These are phyloP conservation scores for Poecilobothrus nobilitatus DNA, from an alignment of 2,888 invertebrate species.

Conservation along the genomic window DNA sequence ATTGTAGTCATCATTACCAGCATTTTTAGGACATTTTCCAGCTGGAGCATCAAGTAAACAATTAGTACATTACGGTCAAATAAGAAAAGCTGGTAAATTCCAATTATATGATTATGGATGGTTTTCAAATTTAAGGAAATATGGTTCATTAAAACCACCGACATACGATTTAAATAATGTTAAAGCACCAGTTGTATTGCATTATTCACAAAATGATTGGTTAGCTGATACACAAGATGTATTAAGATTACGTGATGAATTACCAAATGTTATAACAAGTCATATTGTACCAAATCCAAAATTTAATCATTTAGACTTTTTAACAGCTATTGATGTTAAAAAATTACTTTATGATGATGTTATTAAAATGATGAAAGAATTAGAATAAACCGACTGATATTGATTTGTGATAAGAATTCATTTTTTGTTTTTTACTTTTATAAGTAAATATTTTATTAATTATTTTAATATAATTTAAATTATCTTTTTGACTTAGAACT, in stretches of 20 bases:
- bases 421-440: too few species aligned
- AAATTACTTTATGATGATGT: slow-evolving; percentile 45
- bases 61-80: slow-evolving; percentile 47
- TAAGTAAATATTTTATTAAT: too few species aligned
- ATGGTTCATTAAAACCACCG: slow-evolving; percentile 44
- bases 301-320: slow-evolving; percentile 54
- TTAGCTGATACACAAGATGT: slow-evolving; percentile 48
- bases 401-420: not conserved
- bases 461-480: too few species aligned
- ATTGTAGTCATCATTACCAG: slow-evolving; percentile 47
- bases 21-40: slow-evolving; percentile 52
- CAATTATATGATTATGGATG: slow-evolving; percentile 47
- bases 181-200: slow-evolving; percentile 43
- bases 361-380: slow-evolving; percentile 41
- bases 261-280: slow-evolving; percentile 44
- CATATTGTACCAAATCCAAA: slow-evolving; percentile 40
- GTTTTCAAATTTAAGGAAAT: slow-evolving; percentile 39
- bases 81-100: slow-evolving; percentile 28
- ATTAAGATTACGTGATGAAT: slow-evolving; percentile 29
- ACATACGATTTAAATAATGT: slow-evolving; percentile 41
- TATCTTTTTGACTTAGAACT: too few species aligned
- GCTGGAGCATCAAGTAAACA: slow-evolving; percentile 48
- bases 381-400: slow-evolving; percentile 6
- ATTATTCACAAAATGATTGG: slow-evolving; percentile 47
- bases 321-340: slow-evolving; percentile 48